Evolutionary conservation across 1,140 invertebrate species (phyloP).

Genomic region (Linepithema humile): DNA sequence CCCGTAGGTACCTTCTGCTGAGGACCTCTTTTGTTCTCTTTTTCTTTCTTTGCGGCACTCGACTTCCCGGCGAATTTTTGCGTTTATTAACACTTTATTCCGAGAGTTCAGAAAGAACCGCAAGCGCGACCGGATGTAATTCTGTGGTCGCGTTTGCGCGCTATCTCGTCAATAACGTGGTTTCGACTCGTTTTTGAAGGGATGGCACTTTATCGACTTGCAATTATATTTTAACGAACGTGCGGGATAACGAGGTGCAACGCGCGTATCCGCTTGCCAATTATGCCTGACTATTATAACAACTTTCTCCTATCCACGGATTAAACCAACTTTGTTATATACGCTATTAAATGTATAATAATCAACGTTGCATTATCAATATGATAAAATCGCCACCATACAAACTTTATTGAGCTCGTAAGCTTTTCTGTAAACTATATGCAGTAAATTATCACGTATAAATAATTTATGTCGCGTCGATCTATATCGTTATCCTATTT

Average conservation of each 20-base stretch:
- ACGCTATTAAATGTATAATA: slow-evolving; percentile 46
- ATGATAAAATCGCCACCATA: slow-evolving; percentile 9
- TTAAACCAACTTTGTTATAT: slow-evolving; percentile 44
- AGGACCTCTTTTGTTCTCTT: neutral
- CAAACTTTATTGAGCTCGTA: slow-evolving; percentile 13
- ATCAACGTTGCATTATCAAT: slow-evolving; percentile 15
- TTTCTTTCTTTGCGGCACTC: neutral
- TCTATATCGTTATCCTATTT: neutral
- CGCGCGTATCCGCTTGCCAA: slow-evolving; percentile 21
- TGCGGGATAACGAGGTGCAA: slow-evolving; percentile 36
- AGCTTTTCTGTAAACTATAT: neutral
- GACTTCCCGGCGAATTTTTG: slow-evolving; percentile 46
- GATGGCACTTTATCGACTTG: slow-evolving; percentile 7
- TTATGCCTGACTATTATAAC: slow-evolving; percentile 38
- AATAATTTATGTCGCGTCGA: neutral
- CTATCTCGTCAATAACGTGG: neutral
- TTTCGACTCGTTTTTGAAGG: slow-evolving; percentile 21
- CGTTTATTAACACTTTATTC: slow-evolving; percentile 62
- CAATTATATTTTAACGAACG: slow-evolving; percentile 36
- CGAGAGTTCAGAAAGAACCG: slow-evolving; percentile 29
- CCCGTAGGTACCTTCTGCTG: neutral
- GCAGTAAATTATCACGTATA: neutral
- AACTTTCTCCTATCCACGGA: neutral
- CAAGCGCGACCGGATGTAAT: slow-evolving; percentile 44
- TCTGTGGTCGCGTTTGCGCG: slow-evolving; percentile 35